phyloP scores from a whole-genome alignment of 2,888 invertebrate species.

The Drepana falcataria region DNA sequence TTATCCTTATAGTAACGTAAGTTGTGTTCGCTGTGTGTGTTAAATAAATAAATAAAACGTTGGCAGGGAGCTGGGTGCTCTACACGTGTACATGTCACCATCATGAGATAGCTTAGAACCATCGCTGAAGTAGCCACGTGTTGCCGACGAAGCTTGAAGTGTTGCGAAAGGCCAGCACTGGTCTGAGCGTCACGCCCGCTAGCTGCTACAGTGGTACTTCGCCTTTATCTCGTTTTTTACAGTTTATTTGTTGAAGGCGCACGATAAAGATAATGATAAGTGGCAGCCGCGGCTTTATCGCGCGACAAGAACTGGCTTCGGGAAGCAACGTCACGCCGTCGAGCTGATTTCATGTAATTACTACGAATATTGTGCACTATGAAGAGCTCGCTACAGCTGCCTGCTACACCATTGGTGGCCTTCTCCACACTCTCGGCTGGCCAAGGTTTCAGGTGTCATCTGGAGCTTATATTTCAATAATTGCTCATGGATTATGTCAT shows the following conservation, averaged over 20 bases:
- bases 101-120: too few relatives aligned
- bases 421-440: too few relatives aligned
- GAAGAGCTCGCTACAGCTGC: too few relatives aligned
- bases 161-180: slow-evolving; percentile 11
- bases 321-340: slow-evolving; percentile 37
- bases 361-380: slow-evolving; percentile 1
- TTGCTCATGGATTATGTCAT: too few relatives aligned
- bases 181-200: slow-evolving; percentile 36
- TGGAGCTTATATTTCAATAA: too few relatives aligned
- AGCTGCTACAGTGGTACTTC: slow-evolving; percentile 51
- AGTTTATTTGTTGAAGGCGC: slow-evolving; percentile 75
- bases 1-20: too few relatives aligned
- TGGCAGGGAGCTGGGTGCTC: too few relatives aligned
- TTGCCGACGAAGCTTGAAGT: background rate
- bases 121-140: background rate
- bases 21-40: too few relatives aligned
- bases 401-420: too few relatives aligned
- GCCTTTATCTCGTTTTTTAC: slow-evolving; percentile 71
- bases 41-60: too few relatives aligned
- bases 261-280: slow-evolving; percentile 74
- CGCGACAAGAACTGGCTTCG: slow-evolving; percentile 58
- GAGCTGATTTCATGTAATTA: slow-evolving; percentile 17
- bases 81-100: too few relatives aligned
- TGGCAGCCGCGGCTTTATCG: slow-evolving; percentile 65
- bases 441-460: too few relatives aligned